Base-by-base conservation (phyloP, 2,797 vertebrate genomes). In the Antrozous pallidus region DNA sequence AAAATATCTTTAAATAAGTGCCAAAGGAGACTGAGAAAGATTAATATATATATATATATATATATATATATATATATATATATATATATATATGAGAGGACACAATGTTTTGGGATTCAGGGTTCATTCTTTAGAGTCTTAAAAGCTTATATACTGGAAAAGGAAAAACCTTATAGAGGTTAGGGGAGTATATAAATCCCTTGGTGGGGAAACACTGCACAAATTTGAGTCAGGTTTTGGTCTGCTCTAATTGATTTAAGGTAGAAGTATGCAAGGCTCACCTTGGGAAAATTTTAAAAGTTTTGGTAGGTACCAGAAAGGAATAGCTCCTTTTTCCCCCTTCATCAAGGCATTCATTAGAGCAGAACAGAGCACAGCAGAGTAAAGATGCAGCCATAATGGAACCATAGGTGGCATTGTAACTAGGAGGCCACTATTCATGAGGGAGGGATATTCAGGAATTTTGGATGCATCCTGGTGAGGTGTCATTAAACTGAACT, bases 141-240 rank as follows among this genome's bases (percentile, higher is more conserved):
- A 40, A 61, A 58, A 81, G 61, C 70, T 40, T 4, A 17, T 51
- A 12, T 17, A n/a, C 38, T 61, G 65, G 4, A 78, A 40, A 31
- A 10, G 38, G 42, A 82, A 63, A 63, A 20, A n/a, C 3, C 58
- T 9, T 70, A 36, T 8, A 5, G 26, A 67, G n/a, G 28, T 28
- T 47, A 6, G 26, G 40, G 16, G 26, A 38, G 24, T 24, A 54
- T 54, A 54, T 20, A 54, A 24, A 24, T 24, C 20, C 20, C 20
- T 18, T 54, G 51, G 5, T 8, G 13, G 47, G 82, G 63, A 38
- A 51, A 49, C 14, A 22, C 28, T 51, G n/a, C 28, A 77, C 0
- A 24, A 83, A 40, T 94, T 82, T 58, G 77, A 71, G 58, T 84
- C n/a, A 31, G 71, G 49, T 69, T 51, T 86, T 54, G 54, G 40